phyloP scores from a whole-genome alignment of 1,140 invertebrate genomes.

The Pentalonia nigronervosa region DNA sequence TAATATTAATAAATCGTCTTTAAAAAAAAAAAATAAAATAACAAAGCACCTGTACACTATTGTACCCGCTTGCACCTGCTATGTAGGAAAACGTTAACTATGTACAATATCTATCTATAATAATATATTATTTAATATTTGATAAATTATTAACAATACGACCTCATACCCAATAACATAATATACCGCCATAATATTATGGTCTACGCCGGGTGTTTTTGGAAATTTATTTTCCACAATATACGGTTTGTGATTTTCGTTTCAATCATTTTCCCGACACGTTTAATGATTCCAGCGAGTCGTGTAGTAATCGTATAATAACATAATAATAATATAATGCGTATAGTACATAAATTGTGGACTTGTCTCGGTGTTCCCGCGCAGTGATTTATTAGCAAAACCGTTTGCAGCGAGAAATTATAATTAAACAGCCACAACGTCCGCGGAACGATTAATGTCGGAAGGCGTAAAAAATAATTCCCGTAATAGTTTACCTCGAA shows the following conservation, averaged over 20 bases:
- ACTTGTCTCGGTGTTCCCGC: not conserved
- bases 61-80: not conserved
- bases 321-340: not conserved
- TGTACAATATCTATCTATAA: not conserved
- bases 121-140: not conserved
- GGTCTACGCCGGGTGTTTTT: not conserved
- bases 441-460: not conserved
- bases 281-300: not conserved
- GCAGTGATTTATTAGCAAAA: not conserved
- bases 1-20: slow-evolving; percentile 20
- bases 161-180: not conserved
- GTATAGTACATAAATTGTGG: not conserved
- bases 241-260: not conserved
- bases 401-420: not conserved
- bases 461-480: not conserved
- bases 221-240: not conserved
- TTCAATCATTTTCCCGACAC: not conserved
- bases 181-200: not conserved
- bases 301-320: not conserved
- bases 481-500: not conserved
- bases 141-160: not conserved
- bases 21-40: not conserved
- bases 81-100: not conserved
- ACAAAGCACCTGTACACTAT: not conserved
- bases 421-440: not conserved